Evolutionary conservation across 2,888 invertebrate genomes (phyloP), one percentile per base, ranked within the genome.

Genomic region (Euplagia quadripunctaria): DNA sequence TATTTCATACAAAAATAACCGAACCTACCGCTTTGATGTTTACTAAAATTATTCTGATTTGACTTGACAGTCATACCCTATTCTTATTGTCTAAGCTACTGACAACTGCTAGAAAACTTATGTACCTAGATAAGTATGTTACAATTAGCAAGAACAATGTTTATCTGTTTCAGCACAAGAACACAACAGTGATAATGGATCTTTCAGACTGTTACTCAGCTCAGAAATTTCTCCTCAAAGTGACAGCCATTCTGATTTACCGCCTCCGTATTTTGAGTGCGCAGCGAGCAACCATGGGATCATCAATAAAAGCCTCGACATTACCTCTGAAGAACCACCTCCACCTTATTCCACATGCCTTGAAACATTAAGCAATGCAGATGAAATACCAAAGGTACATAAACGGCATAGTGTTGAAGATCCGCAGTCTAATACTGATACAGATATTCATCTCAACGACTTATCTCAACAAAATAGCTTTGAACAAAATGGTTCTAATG

Each of bases 301-400:
- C 49, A n/a, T n/a, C 41, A 70, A 70, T 9, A 64, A 51, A 70
- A 17, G 8, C 41, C n/a, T 64, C 51, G n/a, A 64, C 4, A 9
- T 41, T 12, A 41, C 6, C 41, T 41, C 63, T 41, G 63, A 70
- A 2, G 63, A 70, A 17, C 49, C 17, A 31, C 69, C 63, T 9
- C 69, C 69, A 17, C 51, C 70, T 12, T 70, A 70, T n/a, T 64
- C 51, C 5, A 51, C 20, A 9, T 70, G 61, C n/a, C 8, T 64
- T 41, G 51, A 41, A 20, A 11, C 12, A 46, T 9, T 8, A 3
- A 16, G 17, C 20, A 61, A 12, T 49, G 63, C 49, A 17, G 9
- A 69, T 49, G 49, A 46, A 58, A 4, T 52, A 52, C 9, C 31
- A 31, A 17, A 52, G 9, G 6, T n/a, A 17, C 52, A 67, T 52